Evolutionary conservation across 2,888 invertebrate species (phyloP).

Genomic region (Andrena trimmerana): DNA sequence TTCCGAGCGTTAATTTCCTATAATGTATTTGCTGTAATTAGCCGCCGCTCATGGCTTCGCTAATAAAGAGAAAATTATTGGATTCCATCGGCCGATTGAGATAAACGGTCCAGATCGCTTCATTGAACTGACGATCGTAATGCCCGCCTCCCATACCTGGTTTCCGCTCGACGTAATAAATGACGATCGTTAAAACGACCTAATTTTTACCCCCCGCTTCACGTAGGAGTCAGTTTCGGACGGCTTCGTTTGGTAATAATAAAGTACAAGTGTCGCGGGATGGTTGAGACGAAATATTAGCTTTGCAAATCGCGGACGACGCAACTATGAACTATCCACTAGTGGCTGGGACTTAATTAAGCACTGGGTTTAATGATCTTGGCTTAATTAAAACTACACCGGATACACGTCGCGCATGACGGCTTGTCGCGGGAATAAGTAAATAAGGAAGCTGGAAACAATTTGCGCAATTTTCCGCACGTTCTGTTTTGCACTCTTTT

Average conservation of each 20-base stretch:
- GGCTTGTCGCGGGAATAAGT: conserved; percentile 35
- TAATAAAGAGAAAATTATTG: conserved; percentile 56
- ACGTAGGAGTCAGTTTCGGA: not conserved
- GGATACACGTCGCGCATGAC: conserved; percentile 22
- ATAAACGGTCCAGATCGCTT: conserved; percentile 45
- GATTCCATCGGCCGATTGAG: conserved; percentile 45
- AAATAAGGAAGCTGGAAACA: conserved; percentile 31
- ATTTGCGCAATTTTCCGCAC: conserved; percentile 44
- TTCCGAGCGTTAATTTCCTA: conserved; percentile 39
- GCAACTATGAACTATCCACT: not conserved
- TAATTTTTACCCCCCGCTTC: not conserved
- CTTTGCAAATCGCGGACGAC: not conserved
- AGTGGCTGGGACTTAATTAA: conserved; percentile 16
- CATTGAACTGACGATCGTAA: conserved; percentile 31
- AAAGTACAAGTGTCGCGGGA: not conserved
- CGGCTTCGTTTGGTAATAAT: not conserved
- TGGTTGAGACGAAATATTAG: not conserved
- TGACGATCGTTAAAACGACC: conserved; percentile 1
- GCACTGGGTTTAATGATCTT: conserved; percentile 29
- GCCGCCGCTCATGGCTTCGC: conserved; percentile 35
- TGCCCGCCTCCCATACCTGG: not conserved
- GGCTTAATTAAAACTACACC: conserved; percentile 38
- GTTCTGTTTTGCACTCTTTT: conserved; percentile 27
- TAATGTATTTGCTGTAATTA: conserved; percentile 50
- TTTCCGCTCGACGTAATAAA: conserved; percentile 1